Base-by-base conservation (phyloP, 2,888 invertebrate genomes). In the Sphaerolaimus hirsutus region DNA sequence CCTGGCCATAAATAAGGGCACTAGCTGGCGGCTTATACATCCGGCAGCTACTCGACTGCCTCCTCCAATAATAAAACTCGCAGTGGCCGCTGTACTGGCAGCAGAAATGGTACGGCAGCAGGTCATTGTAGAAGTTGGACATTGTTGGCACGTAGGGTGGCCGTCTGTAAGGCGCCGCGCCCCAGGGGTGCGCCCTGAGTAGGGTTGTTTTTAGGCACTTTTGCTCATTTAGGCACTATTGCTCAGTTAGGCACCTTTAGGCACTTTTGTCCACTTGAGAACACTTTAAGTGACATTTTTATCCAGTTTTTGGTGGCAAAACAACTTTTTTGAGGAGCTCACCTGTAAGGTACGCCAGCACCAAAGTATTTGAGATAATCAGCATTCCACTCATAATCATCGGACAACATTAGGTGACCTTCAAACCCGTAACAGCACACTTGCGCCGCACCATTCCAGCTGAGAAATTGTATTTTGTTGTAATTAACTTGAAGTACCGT, bases 341-440 rank as follows among this genome's bases (percentile, higher is more conserved):
- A 37, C 41, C 55, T 79, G 76, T 84, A 89, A 2, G 89, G 87
- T 53, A 81, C 75, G 56, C 77, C 78, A 23, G 86, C 86, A 41
- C 84, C 73, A 63, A 84, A 83, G 61, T 86, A 50, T 21, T 56
- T 46, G 19, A 55, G 41, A 32, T 48, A 50, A 7, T 54, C 48
- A n/a, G 50, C 53, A 23, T 57, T 57, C 44, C 55, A 56, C 72
- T 80, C 80, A 58, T 84, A 83, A 66, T 93, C 91, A 56, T 84
- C 83, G 0, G 87, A 80, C 65, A 87, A 69, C 79, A 87, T 81
- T 23, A 93, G 71, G 66, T 76, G 81, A 1, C 78, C 76, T 56
- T 82, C 79, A 59, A 79, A 79, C 64, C 86, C 86, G 63, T 91
- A 93, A 63, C 91, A 93, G 58, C 93, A 93, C 62, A 89, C 83